Evolutionary conservation across 1,140 invertebrate genomes (phyloP), one percentile per base, ranked within the genome.

Genomic region (Anastrepha obliqua): DNA sequence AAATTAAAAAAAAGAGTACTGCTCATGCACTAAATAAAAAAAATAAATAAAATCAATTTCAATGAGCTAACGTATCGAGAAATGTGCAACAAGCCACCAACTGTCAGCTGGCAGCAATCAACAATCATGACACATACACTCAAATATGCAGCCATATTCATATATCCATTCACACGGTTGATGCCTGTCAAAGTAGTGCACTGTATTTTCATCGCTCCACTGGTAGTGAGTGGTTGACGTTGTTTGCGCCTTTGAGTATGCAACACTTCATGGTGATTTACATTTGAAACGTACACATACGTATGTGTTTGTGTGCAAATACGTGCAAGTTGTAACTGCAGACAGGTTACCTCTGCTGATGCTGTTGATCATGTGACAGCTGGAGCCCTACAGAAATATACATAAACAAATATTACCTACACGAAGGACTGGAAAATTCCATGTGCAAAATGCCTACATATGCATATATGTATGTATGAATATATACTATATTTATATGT

Each of bases 181-280:
- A 74, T 42, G 42, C 67, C 3, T 47, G 67, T 47, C 67, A 17
- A 44, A 44, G 67, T 44, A 74, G 67, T 74, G 67, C 44, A 74
- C 67, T 74, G 67, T 74, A 74, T 44, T 44, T 74, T 74, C 67
- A 74, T 17, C 67, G 67, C 42, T 44, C 2, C 17, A 42, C 42
- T 70, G 15, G 39, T 47, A 74, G 67, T 44, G 67, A 74, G 42
- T 74, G 39, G 9, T 3, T 42, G 39, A 55, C 67, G 42, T 74
- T 74, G 42, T 74, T 74, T 74, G 42, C 67, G 42, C 67, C 67
- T 47, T 74, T 74, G 67, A 15, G 67, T 74, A 44, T 44, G 67
- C 67, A 74, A 74, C 67, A 74, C 67, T 74, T 74, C 11, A 74
- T 74, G 67, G 67, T 44, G 67, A 74, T 74, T 74, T 74, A 74